These are phyloP conservation scores for Cylloceria caligata DNA, from an alignment of 2,888 invertebrate genomes.

Conservation along the genomic window DNA sequence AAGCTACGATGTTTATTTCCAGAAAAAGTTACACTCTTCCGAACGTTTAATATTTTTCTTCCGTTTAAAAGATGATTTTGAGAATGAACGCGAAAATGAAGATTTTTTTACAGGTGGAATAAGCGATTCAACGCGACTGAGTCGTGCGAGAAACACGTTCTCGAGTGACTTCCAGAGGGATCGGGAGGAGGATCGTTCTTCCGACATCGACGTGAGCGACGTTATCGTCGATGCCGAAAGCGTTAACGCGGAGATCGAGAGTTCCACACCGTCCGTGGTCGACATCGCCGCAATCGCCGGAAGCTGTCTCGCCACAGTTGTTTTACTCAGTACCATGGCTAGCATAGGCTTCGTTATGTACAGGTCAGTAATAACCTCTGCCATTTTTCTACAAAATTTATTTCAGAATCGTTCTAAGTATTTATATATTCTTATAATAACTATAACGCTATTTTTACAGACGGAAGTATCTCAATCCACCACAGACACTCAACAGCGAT, in stretches of 20 bases:
- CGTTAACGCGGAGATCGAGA: constrained; percentile 67
- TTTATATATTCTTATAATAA: not conserved
- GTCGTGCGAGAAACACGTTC: constrained; percentile 80
- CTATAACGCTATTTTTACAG: constrained; percentile 79
- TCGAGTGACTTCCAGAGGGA: constrained; percentile 78
- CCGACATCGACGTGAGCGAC: constrained; percentile 72
- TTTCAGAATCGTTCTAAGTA: not conserved
- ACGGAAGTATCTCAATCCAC: constrained; percentile 91
- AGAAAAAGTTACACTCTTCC: not conserved
- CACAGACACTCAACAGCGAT: constrained; percentile 91
- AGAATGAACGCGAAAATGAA: constrained; percentile 28
- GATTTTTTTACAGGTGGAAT: constrained; percentile 70
- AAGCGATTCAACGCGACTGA: constrained; percentile 79
- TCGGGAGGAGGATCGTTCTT: constrained; percentile 73
- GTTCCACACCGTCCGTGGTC: constrained; percentile 71
- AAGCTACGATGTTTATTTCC: not conserved
- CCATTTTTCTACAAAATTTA: not conserved
- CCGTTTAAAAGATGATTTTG: constrained; percentile 21
- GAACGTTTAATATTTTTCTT: not conserved
- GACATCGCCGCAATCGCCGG: constrained; percentile 82
- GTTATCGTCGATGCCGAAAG: constrained; percentile 62
- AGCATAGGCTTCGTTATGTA: constrained; percentile 83
- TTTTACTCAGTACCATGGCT: constrained; percentile 80
- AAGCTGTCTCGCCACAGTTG: constrained; percentile 80
- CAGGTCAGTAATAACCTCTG: constrained; percentile 73